Evolutionary conservation across 2,888 invertebrate genomes (phyloP), one percentile per base, ranked within the genome.

Genomic region (Cerceris rybyensis): DNA sequence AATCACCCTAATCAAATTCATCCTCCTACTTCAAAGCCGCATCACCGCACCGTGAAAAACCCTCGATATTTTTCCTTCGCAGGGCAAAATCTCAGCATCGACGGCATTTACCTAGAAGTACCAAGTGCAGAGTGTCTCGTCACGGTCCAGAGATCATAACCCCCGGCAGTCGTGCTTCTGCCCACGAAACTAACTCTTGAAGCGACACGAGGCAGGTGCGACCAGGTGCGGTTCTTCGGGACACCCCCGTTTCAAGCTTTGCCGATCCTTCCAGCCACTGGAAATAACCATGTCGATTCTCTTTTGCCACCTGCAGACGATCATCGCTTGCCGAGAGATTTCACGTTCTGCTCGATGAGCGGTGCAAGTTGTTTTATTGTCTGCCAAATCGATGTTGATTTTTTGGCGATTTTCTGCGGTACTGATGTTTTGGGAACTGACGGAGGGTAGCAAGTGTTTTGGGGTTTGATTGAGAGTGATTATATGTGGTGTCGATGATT

Each of bases 141-240:
- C 75, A 80, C 55, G 85, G 83, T 85, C 85, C 85, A 81, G 70
- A 50, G 81, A 75, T 68, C 78, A 59, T 83, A 85, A 84, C 79
- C 81, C 77, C 76, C 70, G 74, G 68, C 71, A 66, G 59, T 69
- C 80, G 71, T 65, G 70, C 71, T 57, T 66, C 42, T 71, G 69
- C 57, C 70, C 41, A 58, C 63, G 69, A 60, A 71, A 74, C 70
- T 68, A 63, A 74, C 67, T 65, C 67, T 71, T 66, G 79, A 83
- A 83, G 75, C 81, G 84, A 85, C 86, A 81, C 73, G 79, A 72
- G 74, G 88, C 90, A 90, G 90, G 90, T 90, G 90, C 86, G 83
- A 86, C 86, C 87, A 88, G 86, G 78, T 88, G 85, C 71, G 43
- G 69, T 58, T 64, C 60, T 75, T 75, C 78, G 78, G 71, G 54